Conservation (phyloP, 2,888 invertebrate genomes). For the Antheraea yamamai region DNA sequence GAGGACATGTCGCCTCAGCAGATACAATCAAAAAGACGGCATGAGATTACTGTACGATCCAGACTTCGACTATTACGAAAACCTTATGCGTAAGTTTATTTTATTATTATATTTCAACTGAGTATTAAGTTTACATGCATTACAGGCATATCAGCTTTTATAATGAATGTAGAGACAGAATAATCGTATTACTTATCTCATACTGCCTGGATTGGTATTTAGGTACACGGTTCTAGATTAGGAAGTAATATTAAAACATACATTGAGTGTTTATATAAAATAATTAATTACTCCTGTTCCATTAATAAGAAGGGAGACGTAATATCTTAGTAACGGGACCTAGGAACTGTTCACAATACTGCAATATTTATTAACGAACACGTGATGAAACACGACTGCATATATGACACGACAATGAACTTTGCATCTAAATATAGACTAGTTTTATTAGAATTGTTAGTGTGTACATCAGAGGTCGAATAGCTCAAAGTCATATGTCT, state of each 20-base stretch:
- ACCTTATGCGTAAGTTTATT: conserved; percentile 91
- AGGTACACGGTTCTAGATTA: background rate
- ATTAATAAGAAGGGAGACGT: background rate
- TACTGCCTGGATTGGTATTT: too few species aligned
- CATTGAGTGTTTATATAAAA: background rate
- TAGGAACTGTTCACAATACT: background rate
- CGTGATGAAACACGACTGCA: background rate
- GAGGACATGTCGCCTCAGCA: conserved; percentile 91
- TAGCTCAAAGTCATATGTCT: background rate
- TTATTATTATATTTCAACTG: conserved; percentile 19
- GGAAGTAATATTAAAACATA: background rate
- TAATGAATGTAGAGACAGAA: background rate
- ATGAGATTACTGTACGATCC: conserved; percentile 94
- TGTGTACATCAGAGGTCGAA: background rate
- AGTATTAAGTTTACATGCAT: background rate
- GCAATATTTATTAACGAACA: background rate
- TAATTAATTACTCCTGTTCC: background rate
- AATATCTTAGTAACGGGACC: background rate
- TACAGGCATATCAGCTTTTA: background rate
- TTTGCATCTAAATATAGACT: conserved; percentile 4
- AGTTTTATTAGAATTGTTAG: background rate
- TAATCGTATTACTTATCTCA: background rate
- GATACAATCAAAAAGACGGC: conserved; percentile 93
- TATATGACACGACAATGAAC: background rate
- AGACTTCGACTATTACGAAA: conserved; percentile 96